Percentiles rank a stretch among this genome's conserved stretches.
phyloP scores from a whole-genome alignment of 2,888 invertebrate genomes.

The Venusia cambrica region DNA sequence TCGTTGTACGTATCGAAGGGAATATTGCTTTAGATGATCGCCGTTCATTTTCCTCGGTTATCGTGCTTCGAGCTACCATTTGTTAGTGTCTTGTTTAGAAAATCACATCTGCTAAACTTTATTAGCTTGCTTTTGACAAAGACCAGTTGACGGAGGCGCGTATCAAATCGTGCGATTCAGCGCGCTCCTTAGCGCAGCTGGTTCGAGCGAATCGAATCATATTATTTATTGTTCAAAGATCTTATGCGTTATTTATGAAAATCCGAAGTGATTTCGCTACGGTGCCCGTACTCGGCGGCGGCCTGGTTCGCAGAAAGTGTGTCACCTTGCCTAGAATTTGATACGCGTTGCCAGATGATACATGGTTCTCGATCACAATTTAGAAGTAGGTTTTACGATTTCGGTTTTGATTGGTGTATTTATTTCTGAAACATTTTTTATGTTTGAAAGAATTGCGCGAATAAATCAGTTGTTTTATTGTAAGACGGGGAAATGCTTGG shows the following conservation, averaged over 20 bases:
- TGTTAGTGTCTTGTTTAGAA: constrained; percentile 77
- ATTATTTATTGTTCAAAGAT: constrained; percentile 73
- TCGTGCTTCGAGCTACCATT: constrained; percentile 60
- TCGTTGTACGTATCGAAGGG: constrained; percentile 46
- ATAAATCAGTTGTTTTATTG: too few species aligned
- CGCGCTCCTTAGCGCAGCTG: constrained; percentile 76
- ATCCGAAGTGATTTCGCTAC: constrained; percentile 60
- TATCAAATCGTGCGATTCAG: constrained; percentile 75
- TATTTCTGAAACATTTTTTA: too few species aligned
- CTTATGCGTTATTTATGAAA: constrained; percentile 75
- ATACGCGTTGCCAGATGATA: constrained; percentile 60
- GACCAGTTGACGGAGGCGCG: constrained; percentile 75
- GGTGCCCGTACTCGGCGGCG: constrained; percentile 47
- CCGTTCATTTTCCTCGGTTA: constrained; percentile 51
- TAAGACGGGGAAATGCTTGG: too few species aligned
- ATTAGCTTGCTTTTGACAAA: constrained; percentile 75
- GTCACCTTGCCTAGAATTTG: constrained; percentile 76
- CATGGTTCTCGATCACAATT: constrained; percentile 46
- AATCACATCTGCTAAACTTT: constrained; percentile 79
- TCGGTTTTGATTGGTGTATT: constrained; percentile 39
- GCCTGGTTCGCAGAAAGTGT: constrained; percentile 57
- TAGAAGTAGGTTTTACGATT: constrained; percentile 32
- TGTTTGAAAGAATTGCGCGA: too few species aligned
- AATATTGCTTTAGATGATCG: constrained; percentile 51
- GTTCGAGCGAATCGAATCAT: constrained; percentile 71